Conservation (phyloP, 2,888 invertebrate species). For the Ormyrus thymus region DNA sequence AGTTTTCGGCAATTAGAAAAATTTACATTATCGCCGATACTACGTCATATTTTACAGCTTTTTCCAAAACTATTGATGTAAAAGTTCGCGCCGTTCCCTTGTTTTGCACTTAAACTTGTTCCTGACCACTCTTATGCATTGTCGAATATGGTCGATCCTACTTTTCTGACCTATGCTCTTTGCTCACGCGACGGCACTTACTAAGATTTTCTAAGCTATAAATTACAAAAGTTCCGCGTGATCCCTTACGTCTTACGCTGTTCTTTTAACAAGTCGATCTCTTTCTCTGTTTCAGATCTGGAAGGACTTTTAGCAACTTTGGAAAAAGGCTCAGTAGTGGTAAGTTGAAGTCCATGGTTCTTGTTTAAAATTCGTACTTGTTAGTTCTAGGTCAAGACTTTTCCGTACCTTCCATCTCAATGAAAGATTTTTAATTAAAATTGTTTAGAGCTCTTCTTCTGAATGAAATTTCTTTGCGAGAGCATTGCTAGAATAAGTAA, state of each 20-base stretch:
- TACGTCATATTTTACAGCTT: too few relatives aligned
- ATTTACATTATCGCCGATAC: too few relatives aligned
- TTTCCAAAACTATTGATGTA: too few relatives aligned
- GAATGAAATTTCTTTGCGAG: conserved; percentile 19
- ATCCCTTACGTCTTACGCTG: conserved; percentile 57
- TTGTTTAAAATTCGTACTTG: conserved; percentile 48
- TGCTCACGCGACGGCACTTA: conserved; percentile 63
- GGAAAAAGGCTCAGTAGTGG: conserved; percentile 56
- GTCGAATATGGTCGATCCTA: conserved; percentile 22
- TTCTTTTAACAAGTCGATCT: conserved; percentile 57
- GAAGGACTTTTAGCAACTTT: conserved; percentile 58
- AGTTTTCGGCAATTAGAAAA: too few relatives aligned
- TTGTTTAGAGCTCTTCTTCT: conserved; percentile 8
- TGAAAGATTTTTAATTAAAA: conserved; percentile 38
- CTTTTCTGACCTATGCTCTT: conserved; percentile 39
- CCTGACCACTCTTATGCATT: conserved; percentile 5
- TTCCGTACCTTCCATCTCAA: conserved; percentile 27
- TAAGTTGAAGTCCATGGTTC: conserved; percentile 58
- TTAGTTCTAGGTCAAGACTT: conserved; percentile 33
- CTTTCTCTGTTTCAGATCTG: conserved; percentile 66
- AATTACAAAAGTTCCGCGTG: conserved; percentile 68
- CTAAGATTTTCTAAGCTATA: conserved; percentile 66
- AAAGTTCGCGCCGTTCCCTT: not conserved
- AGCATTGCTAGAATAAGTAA: not conserved
- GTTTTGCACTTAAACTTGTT: conserved; percentile 1